A percentile compares a stretch with the other conserved stretches of the same genome.
These are phyloP conservation scores for Achroia grisella DNA, from an alignment of 1,140 invertebrate species.

Conservation along the genomic window DNA sequence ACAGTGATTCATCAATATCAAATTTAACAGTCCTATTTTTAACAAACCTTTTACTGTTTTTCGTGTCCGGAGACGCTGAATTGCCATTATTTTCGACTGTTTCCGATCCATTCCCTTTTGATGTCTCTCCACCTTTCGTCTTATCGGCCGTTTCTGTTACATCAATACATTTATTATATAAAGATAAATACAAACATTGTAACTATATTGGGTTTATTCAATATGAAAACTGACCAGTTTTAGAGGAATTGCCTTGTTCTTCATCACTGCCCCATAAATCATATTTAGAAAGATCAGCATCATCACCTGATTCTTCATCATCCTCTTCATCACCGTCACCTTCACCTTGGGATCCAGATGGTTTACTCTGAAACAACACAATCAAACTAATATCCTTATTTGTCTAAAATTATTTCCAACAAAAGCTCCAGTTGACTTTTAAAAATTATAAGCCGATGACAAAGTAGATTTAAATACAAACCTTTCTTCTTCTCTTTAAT, in stretches of 20 bases:
- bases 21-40: not conserved
- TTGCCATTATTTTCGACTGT: conserved; percentile 40
- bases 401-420: no score
- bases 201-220: no score
- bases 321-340: conserved; percentile 42
- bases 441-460: no score
- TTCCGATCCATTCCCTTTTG: conserved; percentile 25
- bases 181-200: no score
- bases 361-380: conserved; percentile 39
- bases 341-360: conserved; percentile 28
- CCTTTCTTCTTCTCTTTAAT: conserved; percentile 45
- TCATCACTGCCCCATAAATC: conserved; percentile 69
- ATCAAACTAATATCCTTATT: not conserved
- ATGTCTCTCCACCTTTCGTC: conserved; percentile 25
- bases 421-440: no score
- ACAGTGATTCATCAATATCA: not conserved
- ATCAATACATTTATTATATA: not conserved
- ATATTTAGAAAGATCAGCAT: conserved; percentile 70
- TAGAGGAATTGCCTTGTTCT: conserved; percentile 50
- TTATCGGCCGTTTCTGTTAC: conserved; percentile 25
- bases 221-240: conserved; percentile 28
- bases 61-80: conserved; percentile 24
- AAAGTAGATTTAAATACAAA: conserved; percentile 42
- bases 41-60: conserved; percentile 37
- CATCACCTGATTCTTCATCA: conserved; percentile 66